Evolutionary conservation across 2,797 vertebrate species (phyloP), one percentile per base, ranked within the genome.

Genomic region (Gastrophryne carolinensis): DNA sequence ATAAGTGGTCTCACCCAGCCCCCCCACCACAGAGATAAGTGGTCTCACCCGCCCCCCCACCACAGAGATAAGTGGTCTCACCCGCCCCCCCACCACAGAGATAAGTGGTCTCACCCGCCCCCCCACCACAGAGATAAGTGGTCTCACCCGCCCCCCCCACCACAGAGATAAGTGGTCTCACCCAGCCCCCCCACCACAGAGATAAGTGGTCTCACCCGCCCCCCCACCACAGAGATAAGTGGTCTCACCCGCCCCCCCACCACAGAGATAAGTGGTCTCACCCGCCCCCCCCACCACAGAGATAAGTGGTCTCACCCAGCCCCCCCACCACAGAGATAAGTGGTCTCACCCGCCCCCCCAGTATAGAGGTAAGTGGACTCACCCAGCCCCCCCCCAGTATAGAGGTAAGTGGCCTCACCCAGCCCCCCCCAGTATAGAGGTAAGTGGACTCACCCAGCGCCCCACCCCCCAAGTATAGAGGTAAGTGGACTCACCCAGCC

Each of bases 381-480:
- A 94, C 92, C 92, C 63, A 94, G 88, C 70, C 92, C 91, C 44
- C 92, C 92, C 81, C n/a, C n/a, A n/a, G n/a, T n/a, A n/a, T n/a
- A n/a, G n/a, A n/a, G 2, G 3, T 1, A 8, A 15, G 17, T 7
- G 9, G 23, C 30, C 12, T 92, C 78, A 94, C 92, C 92, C 63
- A 94, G 88, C 70, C 92, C 91, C 44, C 92, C 92, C 81, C 93
- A 92, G 71, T n/a, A n/a, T n/a, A n/a, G n/a, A n/a, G 2, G 3
- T 1, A 8, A 15, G 17, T 7, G 9, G 23, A 47, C 12, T 92
- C 78, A 94, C 92, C 92, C 63, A 94, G 88, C 70, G 92, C 91
- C 44, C 92, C 92, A n/a, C n/a, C n/a, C n/a, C n/a, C n/a, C n/a
- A n/a, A n/a, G n/a, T n/a, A n/a, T n/a, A n/a, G n/a, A n/a, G 2